Evolutionary conservation across 1,140 invertebrate genomes (phyloP).

Genomic region (Zaprionus vittiger): DNA sequence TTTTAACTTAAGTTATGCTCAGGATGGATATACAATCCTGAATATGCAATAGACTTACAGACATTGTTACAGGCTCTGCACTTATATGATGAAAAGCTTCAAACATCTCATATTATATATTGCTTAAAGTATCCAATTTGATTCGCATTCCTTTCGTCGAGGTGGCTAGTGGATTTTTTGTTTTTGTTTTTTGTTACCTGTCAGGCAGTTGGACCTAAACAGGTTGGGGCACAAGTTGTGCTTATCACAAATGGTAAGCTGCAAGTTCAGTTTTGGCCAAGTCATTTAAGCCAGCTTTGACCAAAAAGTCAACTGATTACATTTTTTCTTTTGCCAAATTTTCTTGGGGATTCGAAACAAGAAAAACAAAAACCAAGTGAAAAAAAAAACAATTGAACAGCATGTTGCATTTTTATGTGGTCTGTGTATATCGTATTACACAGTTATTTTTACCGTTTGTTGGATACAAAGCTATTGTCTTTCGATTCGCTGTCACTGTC

Average conservation of each 20-base stretch:
- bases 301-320: constrained; percentile 2
- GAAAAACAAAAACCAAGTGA: background rate
- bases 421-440: background rate
- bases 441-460: background rate
- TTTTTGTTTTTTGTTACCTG: background rate
- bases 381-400: constrained; percentile 12
- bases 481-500: constrained; percentile 17
- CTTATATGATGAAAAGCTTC: background rate
- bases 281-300: background rate
- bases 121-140: background rate
- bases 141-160: background rate
- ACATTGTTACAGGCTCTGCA: no score
- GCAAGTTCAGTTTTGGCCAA: background rate
- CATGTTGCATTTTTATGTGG: constrained; percentile 1
- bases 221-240: constrained; percentile 2
- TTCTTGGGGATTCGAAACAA: background rate
- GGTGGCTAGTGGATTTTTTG: background rate
- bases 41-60: no score
- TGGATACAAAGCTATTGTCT: constrained; percentile 9
- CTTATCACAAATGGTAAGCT: constrained; percentile 5
- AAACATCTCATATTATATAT: background rate
- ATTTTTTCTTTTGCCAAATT: constrained; percentile 10
- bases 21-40: no score
- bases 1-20: no score
- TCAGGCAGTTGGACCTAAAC: constrained; percentile 1